Base-by-base conservation (phyloP, 2,888 invertebrate species). In the Troides helena region DNA sequence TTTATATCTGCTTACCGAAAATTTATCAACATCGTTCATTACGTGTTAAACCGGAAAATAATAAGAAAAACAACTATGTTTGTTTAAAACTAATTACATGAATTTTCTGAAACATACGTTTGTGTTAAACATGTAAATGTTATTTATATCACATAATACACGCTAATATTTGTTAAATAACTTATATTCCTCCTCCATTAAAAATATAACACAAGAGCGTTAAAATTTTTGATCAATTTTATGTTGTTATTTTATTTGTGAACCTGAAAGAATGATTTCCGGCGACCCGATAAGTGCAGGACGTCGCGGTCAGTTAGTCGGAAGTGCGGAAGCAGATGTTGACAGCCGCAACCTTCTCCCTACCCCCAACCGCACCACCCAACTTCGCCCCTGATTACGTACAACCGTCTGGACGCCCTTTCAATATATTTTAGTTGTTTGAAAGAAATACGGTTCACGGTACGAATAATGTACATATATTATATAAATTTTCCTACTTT, bases 301-400 rank as follows among this genome's bases (percentile, higher is more conserved):
- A 77, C 77, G 85, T 84, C 80, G 82, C 80, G 85, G 87, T 85
- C 84, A 84, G 84, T 84, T 81, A 81, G 79, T 78, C 82, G 85
- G 83, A 83, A 85, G 79, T 81, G 74, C 81, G 87, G 87, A 87
- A 85, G 81, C 86, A 86, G 83, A 86, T 84, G 87, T 86, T 84
- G 88, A 86, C 86, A 84, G 80, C 71, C 72, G 74, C 74, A 74
- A 73, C 75, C 73, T 65, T 65, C 73, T 74, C 77, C 74, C 74
- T 74, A 73, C 64, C 7, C 62, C 62, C 58, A 12, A 21, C 69
- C 23, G 63, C 50, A 53, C 46, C 60, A 39, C 69, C 65, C 71
- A 73, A 76, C 74, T 75, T 83, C 85, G 80, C 75, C 79, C 69
- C 72, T 72, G 72, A 74, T 75, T 74, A 75, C 75, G 76, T 76